Percentiles rank a stretch among this genome's conserved stretches.
These are phyloP conservation scores for Gallinago nigripennis DNA, from an alignment of 2,797 vertebrate species.

Conservation along the genomic window DNA sequence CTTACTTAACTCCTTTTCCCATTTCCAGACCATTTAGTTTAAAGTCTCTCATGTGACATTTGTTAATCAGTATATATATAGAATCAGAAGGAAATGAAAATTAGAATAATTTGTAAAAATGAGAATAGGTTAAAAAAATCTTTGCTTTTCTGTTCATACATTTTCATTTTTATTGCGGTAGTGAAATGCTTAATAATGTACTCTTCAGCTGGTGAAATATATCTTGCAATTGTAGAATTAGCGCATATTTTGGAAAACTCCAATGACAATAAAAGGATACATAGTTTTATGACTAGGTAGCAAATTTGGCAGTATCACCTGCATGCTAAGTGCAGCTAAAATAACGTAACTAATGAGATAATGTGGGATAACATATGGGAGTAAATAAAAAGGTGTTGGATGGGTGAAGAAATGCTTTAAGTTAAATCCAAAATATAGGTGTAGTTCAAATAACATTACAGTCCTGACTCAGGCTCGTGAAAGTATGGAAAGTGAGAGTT, in stretches of 20 bases:
- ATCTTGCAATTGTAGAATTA: conserved; percentile 24
- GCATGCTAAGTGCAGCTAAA: conserved; percentile 53
- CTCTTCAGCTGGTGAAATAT: conserved; percentile 35
- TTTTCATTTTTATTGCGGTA: conserved; percentile 47
- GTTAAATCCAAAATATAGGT: conserved; percentile 43
- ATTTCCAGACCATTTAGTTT: conserved; percentile 39
- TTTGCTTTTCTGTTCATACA: neutral
- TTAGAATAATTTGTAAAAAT: conserved; percentile 32
- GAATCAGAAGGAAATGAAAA: conserved; percentile 52
- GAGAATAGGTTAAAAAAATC: neutral
- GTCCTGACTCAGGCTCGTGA: conserved; percentile 50
- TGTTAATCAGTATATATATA: conserved; percentile 17
- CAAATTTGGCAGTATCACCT: conserved; percentile 50
- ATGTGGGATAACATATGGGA: conserved; percentile 42
- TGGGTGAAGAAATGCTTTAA: conserved; percentile 60
- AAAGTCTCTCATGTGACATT: conserved; percentile 45
- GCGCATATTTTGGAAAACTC: conserved; percentile 33
- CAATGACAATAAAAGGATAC: conserved; percentile 35
- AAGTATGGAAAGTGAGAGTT: conserved; percentile 70
- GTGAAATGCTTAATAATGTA: conserved; percentile 36
- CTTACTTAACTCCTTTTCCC: conserved; percentile 55
- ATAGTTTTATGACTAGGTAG: conserved; percentile 61
- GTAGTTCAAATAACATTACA: conserved; percentile 39
- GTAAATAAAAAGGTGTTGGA: conserved; percentile 57
- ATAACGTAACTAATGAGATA: conserved; percentile 69